Base-by-base conservation (phyloP, 2,797 vertebrate species). In the Synanceia verrucosa region DNA sequence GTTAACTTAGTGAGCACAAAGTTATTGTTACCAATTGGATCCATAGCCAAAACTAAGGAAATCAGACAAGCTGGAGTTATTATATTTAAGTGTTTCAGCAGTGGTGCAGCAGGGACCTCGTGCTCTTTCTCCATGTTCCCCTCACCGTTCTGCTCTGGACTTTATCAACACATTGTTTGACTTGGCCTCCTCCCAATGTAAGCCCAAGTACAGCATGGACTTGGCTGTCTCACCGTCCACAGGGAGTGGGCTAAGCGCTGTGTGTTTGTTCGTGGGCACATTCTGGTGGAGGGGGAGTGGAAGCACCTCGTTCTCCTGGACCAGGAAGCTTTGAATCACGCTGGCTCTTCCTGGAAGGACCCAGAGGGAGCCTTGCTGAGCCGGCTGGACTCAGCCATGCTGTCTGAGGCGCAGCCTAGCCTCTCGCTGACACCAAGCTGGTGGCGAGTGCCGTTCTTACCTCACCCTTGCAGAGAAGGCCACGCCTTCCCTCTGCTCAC, bases 121-220 rank as follows among this genome's bases (percentile, higher is more conserved):
- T 73, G 79, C 84, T 87, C 76, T 56, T 31, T 73, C 71, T 70
- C 76, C 70, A 62, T 87, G 75, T 85, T 86, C 79, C 86, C 79
- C 87, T 84, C 85, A 77, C 78, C 77, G 48, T 81, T 85, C 87
- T 72, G 89, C 77, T 90, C 93, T 94, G 92, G 91, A 93, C 91
- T 93, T 91, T 90, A 92, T 94, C 91, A 93, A 72, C 85, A 86
- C 89, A 86, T 92, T 93, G 91, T 94, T 94, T 93, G 83, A 89
- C 83, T 94, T 94, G 92, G 93, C 92, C 70, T 70, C 59, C 72
- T 79, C 85, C 92, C 92, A 94, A 89, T 80, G 71, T 86, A 92
- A 91, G 86, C 91, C 86, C 61, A 64, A 90, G 87, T 77, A 86
- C 84, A 83, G 83, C 86, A 59, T 43, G 21, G 86, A 89, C 79